A percentile compares a stretch with the other conserved stretches of the same genome.
Evolutionary conservation across 1,140 invertebrate genomes (phyloP).

Genomic region (Caenorhabditis latens): DNA sequence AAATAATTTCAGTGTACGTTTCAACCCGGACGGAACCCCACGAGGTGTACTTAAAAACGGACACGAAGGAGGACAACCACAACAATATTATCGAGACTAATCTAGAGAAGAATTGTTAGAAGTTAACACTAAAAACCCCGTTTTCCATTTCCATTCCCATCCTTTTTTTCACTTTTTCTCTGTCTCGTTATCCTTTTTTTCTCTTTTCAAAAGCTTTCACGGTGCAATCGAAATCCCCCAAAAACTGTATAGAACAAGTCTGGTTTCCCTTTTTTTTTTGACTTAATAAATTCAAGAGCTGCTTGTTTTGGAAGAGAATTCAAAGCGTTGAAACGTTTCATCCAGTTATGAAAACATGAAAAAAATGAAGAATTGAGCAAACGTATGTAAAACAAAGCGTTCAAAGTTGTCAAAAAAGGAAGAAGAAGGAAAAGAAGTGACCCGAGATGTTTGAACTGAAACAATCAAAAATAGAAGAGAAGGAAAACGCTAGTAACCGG

Average conservation of each 20-base stretch:
- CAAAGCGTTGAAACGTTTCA: constrained; percentile 31
- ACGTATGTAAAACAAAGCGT: background rate
- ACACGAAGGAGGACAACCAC: constrained; percentile 45
- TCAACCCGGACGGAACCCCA: constrained; percentile 69
- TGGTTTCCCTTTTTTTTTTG: background rate
- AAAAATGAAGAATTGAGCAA: constrained; percentile 8
- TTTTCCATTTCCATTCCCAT: constrained; percentile 14
- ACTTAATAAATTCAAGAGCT: background rate
- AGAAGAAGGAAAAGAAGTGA: background rate
- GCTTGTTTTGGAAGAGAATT: background rate
- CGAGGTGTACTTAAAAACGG: constrained; percentile 67
- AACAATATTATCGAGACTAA: constrained; percentile 60
- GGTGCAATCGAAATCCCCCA: constrained; percentile 55
- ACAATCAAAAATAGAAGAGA: background rate
- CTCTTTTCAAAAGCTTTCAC: constrained; percentile 30
- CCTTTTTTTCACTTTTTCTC: background rate
- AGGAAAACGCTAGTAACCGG: constrained; percentile 10
- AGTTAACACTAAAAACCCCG: background rate
- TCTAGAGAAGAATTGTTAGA: background rate
- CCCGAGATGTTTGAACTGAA: background rate
- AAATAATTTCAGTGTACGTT: constrained; percentile 60
- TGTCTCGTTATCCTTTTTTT: constrained; percentile 9
- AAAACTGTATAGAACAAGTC: constrained; percentile 18
- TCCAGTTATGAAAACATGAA: background rate
- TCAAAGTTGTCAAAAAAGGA: background rate